Evolutionary conservation across 2,113 vertebrate genomes (phyloP).

Genomic region (Protomyctophum bolini): DNA sequence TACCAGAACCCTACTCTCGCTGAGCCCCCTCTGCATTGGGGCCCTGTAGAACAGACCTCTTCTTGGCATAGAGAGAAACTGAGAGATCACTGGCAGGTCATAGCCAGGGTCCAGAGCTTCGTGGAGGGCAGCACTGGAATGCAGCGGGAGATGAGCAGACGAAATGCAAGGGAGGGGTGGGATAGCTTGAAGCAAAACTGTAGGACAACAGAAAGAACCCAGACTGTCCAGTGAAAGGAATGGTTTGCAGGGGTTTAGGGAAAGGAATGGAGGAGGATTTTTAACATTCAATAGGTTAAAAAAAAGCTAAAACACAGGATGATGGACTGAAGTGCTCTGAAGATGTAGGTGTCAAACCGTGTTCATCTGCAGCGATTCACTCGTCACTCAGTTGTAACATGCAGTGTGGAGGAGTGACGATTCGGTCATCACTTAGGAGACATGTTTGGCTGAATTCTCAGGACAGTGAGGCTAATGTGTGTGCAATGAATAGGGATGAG

Average conservation of each 20-base stretch:
- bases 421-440: no score
- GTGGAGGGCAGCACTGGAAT: conserved; percentile 45
- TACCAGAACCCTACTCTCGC: conserved; percentile 16
- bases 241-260: conserved; percentile 15
- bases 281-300: no score
- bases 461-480: no score
- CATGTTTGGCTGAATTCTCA: no score
- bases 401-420: no score
- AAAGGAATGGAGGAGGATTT: conserved; percentile 15
- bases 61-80: conserved; percentile 22
- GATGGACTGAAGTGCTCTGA: no score
- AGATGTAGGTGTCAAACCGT: no score
- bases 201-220: not conserved
- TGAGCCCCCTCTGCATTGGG: conserved; percentile 27
- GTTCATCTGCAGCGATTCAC: no score
- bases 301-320: no score
- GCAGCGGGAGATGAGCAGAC: not conserved
- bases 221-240: conserved; percentile 12
- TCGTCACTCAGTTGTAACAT: no score
- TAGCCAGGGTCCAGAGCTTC: conserved; percentile 28
- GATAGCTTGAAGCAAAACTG: not conserved
- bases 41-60: conserved; percentile 11
- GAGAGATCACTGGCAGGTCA: conserved; percentile 14
- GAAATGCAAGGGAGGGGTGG: not conserved
- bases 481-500: no score